phyloP scores from a whole-genome alignment of 2,113 vertebrate species.

The Oreochromis spilurus region DNA sequence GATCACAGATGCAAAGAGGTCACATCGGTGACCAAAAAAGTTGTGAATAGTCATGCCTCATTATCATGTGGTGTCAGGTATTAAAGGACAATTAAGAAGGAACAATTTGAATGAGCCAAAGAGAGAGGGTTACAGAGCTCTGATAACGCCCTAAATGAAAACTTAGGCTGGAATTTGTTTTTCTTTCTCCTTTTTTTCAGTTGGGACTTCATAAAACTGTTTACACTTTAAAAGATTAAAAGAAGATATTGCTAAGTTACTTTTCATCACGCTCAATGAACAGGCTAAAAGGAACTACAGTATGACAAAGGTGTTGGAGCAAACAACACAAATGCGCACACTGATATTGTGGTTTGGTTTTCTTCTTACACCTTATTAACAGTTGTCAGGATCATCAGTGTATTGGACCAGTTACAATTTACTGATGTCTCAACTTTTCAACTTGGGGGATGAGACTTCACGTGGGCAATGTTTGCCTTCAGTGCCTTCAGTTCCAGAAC shows the following conservation, averaged over 20 bases:
- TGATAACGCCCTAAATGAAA: not conserved
- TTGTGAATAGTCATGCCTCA: not conserved
- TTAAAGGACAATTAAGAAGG: not conserved
- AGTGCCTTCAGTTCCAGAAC: not conserved
- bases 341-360: not conserved
- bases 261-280: not conserved
- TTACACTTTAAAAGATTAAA: not conserved
- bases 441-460: not conserved
- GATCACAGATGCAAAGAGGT: not conserved
- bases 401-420: not conserved
- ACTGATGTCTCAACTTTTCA: not conserved
- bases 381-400: not conserved
- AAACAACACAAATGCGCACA: not conserved
- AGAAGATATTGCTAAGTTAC: not conserved
- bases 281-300: not conserved
- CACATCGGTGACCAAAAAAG: not conserved
- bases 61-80: not conserved
- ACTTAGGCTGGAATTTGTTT: not conserved
- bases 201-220: not conserved
- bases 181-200: not conserved
- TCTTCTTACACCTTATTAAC: not conserved
- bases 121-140: not conserved
- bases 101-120: not conserved
- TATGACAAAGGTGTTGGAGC: not conserved
- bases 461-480: not conserved